Evolutionary conservation across 2,888 invertebrate genomes (phyloP), one percentile per base, ranked within the genome.

Genomic region (Polydesmus complanatus): DNA sequence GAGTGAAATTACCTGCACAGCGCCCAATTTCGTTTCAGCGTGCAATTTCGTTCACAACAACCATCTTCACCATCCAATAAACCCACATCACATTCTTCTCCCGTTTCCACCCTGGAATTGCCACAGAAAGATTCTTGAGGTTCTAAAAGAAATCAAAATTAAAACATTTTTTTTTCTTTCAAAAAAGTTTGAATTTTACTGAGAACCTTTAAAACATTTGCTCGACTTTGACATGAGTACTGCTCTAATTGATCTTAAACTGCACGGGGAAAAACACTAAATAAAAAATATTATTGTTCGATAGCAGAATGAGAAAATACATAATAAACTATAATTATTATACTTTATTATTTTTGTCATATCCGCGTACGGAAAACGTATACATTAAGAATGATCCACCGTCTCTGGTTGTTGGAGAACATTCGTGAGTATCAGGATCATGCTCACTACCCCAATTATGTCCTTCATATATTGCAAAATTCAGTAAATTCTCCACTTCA

Each of bases 401-500:
- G 75, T 91, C 88, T 69, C 87, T 88, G 66, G 93, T 90, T 71
- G 88, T 87, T 1, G 96, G 96, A 66, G 92, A 91, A 74, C 96
- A 97, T 77, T 94, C 93, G 2, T 87, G 85, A 69, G 91, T 89
- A 73, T 94, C 93, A 1, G 95, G 93, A 78, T 97, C 96, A 74
- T 96, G 96, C 73, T 94, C 94, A 2, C 93, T 92, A 62, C 96
- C 95, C 93, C 94, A 95, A 77, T 95, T 96, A 75, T 96, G 96
- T 1, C 95, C 96, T 77, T 21, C 18, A n/a, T 19, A 53, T 23
- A 54, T 54, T 8, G 14, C 37, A 52, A 52, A 52, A 11, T 21
- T n/a, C 18, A 14, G 37, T 37, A 37, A 37, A 5, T n/a, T n/a
- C n/a, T n/a, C n/a, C n/a, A n/a, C n/a, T n/a, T n/a, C n/a, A n/a